These are phyloP conservation scores for Pteropus rufus DNA, from an alignment of 2,797 vertebrate genomes.

Conservation along the genomic window DNA sequence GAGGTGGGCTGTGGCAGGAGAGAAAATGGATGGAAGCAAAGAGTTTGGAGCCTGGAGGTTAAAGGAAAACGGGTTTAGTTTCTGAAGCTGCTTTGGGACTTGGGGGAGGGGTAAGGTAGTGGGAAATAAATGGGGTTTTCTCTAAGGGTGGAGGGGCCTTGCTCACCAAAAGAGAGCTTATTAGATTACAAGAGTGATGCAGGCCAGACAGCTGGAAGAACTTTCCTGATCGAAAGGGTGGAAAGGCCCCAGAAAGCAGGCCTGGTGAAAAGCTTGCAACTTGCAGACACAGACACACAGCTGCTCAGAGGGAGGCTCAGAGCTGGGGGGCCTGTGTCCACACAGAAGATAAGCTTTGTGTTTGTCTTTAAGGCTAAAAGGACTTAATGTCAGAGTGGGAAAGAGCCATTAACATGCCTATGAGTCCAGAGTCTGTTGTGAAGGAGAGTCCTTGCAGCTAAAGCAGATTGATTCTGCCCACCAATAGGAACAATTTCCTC, in stretches of 20 bases:
- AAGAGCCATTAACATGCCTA: slow-evolving; percentile 32
- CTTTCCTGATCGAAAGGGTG: not conserved
- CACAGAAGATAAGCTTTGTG: not conserved
- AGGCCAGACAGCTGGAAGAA: not conserved
- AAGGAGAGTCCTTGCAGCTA: not conserved
- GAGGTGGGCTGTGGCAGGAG: no score
- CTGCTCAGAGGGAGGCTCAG: not conserved
- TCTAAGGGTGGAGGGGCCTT: not conserved
- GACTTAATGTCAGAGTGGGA: slow-evolving; percentile 7
- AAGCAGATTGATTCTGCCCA: not conserved
- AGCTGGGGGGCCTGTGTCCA: slow-evolving; percentile 7
- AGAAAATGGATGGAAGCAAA: not conserved
- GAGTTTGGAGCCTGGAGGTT: not conserved
- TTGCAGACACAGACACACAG: not conserved
- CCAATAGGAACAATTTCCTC: not conserved
- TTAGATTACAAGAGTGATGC: not conserved
- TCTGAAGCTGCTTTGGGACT: not conserved
- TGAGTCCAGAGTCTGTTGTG: not conserved
- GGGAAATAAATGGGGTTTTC: not conserved
- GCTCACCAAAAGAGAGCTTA: not conserved
- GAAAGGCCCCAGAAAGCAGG: not conserved
- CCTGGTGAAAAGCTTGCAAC: not conserved
- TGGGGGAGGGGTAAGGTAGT: not conserved
- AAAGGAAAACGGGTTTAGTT: not conserved
- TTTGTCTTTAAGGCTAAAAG: slow-evolving; percentile 41